Evolutionary conservation across 37 sponge, comb jelly and placozoan species (phyloP).

Genomic region (Hexactinellida sp.): DNA sequence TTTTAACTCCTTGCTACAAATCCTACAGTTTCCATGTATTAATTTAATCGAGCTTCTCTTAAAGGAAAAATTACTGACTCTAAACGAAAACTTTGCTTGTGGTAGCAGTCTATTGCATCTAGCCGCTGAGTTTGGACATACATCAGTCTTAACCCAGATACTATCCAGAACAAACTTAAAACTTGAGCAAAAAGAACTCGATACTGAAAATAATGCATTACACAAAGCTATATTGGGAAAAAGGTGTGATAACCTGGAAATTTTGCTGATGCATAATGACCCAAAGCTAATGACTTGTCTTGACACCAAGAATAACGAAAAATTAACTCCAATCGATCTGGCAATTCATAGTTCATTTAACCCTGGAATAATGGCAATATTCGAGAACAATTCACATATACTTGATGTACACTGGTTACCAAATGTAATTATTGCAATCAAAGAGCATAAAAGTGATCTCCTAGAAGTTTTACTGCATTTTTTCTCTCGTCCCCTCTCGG

Average conservation of each 20-base stretch:
- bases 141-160: not conserved
- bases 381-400: not conserved
- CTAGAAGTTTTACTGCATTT: not conserved
- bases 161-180: not conserved
- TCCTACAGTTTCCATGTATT: not conserved
- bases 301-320: not conserved
- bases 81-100: not conserved
- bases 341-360: not conserved
- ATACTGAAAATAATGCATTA: not conserved
- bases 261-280: not conserved
- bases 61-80: not conserved
- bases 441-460: not conserved
- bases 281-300: not conserved
- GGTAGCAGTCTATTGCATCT: not conserved
- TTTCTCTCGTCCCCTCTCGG: not conserved
- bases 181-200: not conserved
- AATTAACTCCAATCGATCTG: not conserved
- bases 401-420: not conserved
- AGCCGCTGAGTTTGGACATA: not conserved
- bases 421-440: not conserved
- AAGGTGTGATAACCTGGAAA: not conserved
- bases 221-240: constrained; percentile 1
- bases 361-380: not conserved
- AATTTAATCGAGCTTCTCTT: not conserved
- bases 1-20: not conserved